Evolutionary conservation across 2,888 invertebrate species (phyloP), one percentile per base, ranked within the genome.

Genomic region (Archips xylosteana): DNA sequence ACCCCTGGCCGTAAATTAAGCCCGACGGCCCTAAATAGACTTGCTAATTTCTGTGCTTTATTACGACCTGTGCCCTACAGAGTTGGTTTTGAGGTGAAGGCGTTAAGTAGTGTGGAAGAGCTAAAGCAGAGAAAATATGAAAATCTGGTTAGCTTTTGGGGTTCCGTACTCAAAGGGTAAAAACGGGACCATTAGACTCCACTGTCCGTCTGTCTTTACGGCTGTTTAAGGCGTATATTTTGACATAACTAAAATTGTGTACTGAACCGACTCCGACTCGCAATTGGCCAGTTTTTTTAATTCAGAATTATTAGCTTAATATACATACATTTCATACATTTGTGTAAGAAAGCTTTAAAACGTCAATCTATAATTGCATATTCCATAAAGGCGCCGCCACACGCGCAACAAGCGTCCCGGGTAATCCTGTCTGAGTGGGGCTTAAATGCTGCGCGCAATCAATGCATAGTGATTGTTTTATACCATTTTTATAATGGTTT

Each of bases 41-140:
- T 85, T 84, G 85, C 86, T 87, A 86, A 88, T 87, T 87, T 86
- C 81, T 80, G 80, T 78, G 79, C 80, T 84, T 82, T 79, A 79
- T 80, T 81, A 81, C 78, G 76, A 70, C 76, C 74, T 77, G 78
- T 70, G 77, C 77, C 77, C 77, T 77, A 23, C 23, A 78, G 78
- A 76, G 76, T 78, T 75, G 71, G 60, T 64, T 74, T 65, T 60
- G 68, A 74, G 74, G 64, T 65, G 49, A 54, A 61, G 51, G 61
- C 42, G 63, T 60, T 73, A 64, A 69, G 57, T 47, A 62, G 13
- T 23, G n/a, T 51, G 23, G 39, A 64, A 49, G 5, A 49, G 49
- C 39, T 57, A 36, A 8, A 36, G 45, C 12, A 12, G 12, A 12
- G 10, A 45, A 23, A 12, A 45, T 45, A 12, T 45, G 12, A 10